A percentile compares a stretch with the other conserved stretches of the same genome.
These are phyloP conservation scores for Dryobota labecula DNA, from an alignment of 2,888 invertebrate species.

Conservation along the genomic window DNA sequence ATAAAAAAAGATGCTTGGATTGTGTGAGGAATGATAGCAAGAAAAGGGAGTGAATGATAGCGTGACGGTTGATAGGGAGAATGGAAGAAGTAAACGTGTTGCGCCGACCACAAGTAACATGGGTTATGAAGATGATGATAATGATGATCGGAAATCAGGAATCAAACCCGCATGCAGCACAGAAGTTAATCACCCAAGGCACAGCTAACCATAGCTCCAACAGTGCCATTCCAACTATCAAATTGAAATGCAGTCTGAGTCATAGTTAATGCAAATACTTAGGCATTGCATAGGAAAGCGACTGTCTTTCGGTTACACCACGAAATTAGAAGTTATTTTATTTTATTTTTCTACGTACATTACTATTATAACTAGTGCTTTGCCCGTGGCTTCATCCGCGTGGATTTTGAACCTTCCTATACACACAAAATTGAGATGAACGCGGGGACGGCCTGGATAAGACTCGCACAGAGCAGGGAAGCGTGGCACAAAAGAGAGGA, in stretches of 20 bases:
- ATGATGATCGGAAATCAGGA: too few species aligned
- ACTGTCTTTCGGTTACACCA: conserved; percentile 35
- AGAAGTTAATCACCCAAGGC: too few species aligned
- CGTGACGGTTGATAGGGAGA: too few species aligned
- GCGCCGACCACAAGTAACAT: too few species aligned
- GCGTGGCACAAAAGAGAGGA: background rate
- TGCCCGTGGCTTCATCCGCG: background rate
- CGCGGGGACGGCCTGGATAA: background rate
- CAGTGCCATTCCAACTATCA: background rate
- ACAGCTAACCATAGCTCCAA: background rate
- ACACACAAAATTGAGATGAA: too few species aligned
- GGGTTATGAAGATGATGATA: too few species aligned
- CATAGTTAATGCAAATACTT: conserved; percentile 16
- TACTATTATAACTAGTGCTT: background rate
- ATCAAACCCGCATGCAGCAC: too few species aligned
- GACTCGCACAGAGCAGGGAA: background rate
- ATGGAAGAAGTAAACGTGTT: too few species aligned
- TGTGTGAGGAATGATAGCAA: too few species aligned
- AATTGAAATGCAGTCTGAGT: conserved; percentile 18
- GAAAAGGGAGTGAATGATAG: too few species aligned
- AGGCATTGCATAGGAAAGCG: conserved; percentile 35
- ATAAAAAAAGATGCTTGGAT: too few species aligned
- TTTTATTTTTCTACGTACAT: conserved; percentile 43
- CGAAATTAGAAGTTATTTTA: conserved; percentile 22
- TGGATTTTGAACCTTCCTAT: background rate